Base-by-base conservation (phyloP, 1,140 invertebrate genomes). In the Drosophila nigrodunni region DNA sequence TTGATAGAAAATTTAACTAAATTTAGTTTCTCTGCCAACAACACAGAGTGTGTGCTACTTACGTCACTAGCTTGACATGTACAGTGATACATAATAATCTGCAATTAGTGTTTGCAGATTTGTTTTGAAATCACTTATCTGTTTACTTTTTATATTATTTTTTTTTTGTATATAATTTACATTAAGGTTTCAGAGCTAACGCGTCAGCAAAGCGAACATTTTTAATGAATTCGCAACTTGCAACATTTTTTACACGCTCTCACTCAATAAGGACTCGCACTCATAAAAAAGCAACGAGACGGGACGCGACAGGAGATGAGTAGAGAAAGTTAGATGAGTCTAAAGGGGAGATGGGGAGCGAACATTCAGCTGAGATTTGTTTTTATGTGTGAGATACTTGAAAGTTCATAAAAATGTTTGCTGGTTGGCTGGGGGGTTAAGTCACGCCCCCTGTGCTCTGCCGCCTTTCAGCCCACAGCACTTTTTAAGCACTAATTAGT, bases 141-240 rank as follows among this genome's bases (percentile, higher is more conserved):
- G 18, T 21, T 21, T 21, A 21, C 18, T 21, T 15, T 18, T n/a
- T n/a, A n/a, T n/a, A n/a, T n/a, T n/a, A n/a, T n/a, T n/a, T 15
- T 61, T 5, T 15, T 61, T 54, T 35, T 21, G 41, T 18, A 11
- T 15, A 64, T 57, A 61, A 71, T 61, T 49, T 58, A 25, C 46
- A 43, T 61, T 69, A 69, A 58, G 25, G 50, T 73, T 54, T 75
- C 8, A 25, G 44, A 54, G 18, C 50, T 57, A 30, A 25, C 30
- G 61, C 74, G n/a, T 52, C 80, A 87, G 66, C 80, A 43, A 71
- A 72, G 83, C 82, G 66, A 43, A 79, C 7, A 77, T 57, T 87
- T 87, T 87, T 87, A 87, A 87, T 88, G 83, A 87, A 77, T 73
- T 59, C 46, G 6, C 58, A 65, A 55, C 46, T 59, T 59, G 59